Percentiles rank a stretch among this genome's conserved stretches.
Evolutionary conservation across 2,797 vertebrate species (phyloP).

Genomic region (Borostomias antarcticus): DNA sequence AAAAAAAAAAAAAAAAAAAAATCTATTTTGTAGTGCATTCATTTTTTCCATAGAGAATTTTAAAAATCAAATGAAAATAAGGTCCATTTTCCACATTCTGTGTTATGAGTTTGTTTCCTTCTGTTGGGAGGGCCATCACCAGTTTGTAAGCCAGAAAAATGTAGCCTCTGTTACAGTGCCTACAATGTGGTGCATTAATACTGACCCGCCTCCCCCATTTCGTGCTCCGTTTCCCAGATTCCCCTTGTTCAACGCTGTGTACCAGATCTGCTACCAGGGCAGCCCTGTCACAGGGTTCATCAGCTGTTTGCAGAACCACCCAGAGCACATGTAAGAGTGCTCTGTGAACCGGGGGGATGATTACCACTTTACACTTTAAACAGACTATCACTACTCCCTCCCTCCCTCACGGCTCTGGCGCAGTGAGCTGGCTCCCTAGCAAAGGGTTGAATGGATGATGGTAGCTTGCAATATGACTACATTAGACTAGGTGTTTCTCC

Average conservation of each 20-base stretch:
- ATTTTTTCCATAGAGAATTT: too few species aligned
- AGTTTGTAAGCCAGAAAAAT: too few species aligned
- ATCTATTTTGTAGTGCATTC: too few species aligned
- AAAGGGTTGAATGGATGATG: neutral
- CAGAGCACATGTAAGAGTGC: slow-evolving; percentile 87
- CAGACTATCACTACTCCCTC: slow-evolving; percentile 19
- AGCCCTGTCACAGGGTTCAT: slow-evolving; percentile 88
- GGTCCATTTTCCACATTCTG: too few species aligned
- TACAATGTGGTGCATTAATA: neutral
- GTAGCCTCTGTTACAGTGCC: too few species aligned
- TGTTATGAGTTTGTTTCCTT: too few species aligned
- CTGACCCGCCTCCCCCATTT: neutral
- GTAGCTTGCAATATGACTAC: neutral
- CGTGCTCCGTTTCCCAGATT: slow-evolving; percentile 77
- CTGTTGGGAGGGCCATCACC: too few species aligned
- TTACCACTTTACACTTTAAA: slow-evolving; percentile 22
- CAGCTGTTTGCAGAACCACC: slow-evolving; percentile 92
- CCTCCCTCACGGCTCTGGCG: slow-evolving; percentile 38
- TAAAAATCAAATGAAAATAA: too few species aligned
- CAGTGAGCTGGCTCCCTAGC: slow-evolving; percentile 12
- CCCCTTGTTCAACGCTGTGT: slow-evolving; percentile 92
- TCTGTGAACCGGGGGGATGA: slow-evolving; percentile 48
- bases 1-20: too few species aligned
- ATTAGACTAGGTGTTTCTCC: neutral
- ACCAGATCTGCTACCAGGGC: slow-evolving; percentile 88